Evolutionary conservation across 1,140 invertebrate species (phyloP), one percentile per base, ranked within the genome.

Genomic region (Pomacea maculata): DNA sequence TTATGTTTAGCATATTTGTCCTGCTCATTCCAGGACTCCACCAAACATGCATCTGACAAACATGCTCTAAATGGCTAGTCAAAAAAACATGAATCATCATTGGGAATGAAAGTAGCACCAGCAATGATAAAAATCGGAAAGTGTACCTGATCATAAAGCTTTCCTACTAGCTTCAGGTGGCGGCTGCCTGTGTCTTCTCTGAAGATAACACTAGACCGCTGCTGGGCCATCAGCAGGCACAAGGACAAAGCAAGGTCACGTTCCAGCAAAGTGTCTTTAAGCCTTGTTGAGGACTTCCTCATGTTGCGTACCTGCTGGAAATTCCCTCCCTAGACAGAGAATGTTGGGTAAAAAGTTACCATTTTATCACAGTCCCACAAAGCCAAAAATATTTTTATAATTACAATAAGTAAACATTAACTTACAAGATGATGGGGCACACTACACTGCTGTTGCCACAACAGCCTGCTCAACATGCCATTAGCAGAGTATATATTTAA

Each of bases 291-390:
- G 4, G 98, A 98, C 90, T 98, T 97, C 90, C 98, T 97, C 0
- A 97, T 99, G 87, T 99, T 99, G 71, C 97, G 94, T 17, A 99
- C 96, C 94, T 98, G 97, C 90, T 96, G 97, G 88, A 99, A 99
- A 90, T 98, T 98, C 15, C 97, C 98, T 78, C 97, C 96, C 94
- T 96, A 87, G 9, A 83, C 81, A 78, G 52, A 83, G 34, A 80
- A 83, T 14, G 80, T 12, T 61, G 57, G 79, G 21, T 19, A 25
- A 75, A 80, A 74, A 75, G 45, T 45, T 45, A 45, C 34, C 6
- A 45, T 45, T 45, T 45, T 45, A 45, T 45, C 34, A 45, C 34
- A 45, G 6, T 45, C 34, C 34, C 6, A 45, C 34, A 45, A 25
- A 55, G 14, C 12, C 21, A 61, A 77, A 14, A 63, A 29, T 61